Evolutionary conservation across 2,888 invertebrate species (phyloP).

Genomic region (Cheilosia variabilis): DNA sequence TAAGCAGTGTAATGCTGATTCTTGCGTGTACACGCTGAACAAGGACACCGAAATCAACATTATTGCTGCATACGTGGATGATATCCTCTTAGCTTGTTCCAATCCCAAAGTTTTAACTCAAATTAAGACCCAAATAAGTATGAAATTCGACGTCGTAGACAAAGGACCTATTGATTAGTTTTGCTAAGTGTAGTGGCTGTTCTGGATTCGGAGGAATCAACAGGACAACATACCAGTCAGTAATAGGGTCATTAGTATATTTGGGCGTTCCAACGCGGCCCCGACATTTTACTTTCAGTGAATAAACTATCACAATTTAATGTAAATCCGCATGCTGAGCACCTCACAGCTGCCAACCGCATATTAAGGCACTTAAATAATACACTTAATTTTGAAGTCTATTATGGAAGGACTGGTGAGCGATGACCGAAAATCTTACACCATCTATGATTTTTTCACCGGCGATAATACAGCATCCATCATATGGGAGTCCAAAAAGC

Average conservation of each 20-base stretch:
- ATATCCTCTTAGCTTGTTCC: conserved; percentile 44
- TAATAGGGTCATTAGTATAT: conserved; percentile 54
- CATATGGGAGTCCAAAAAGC: too few species aligned
- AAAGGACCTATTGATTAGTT: conserved; percentile 35
- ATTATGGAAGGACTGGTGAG: conserved; percentile 36
- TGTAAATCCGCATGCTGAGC: conserved; percentile 40
- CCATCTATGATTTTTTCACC: conserved; percentile 3
- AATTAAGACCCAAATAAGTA: conserved; percentile 30
- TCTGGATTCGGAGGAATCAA: conserved; percentile 21
- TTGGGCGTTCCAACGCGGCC: conserved; percentile 42
- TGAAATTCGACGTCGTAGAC: conserved; percentile 43
- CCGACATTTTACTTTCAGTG: conserved; percentile 55
- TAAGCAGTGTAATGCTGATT: conserved; percentile 1
- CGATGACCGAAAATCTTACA: conserved; percentile 37
- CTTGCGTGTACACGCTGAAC: conserved; percentile 8
- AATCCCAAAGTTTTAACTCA: conserved; percentile 2
- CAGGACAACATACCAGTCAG: conserved; percentile 37
- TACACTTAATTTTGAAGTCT: conserved; percentile 50
- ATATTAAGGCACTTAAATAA: conserved; percentile 57
- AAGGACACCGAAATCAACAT: conserved; percentile 9
- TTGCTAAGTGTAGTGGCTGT: conserved; percentile 15
- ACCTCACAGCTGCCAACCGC: conserved; percentile 55
- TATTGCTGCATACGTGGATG: conserved; percentile 52
- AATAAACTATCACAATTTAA: conserved; percentile 54
- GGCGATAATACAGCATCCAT: neutral